phyloP scores from a whole-genome alignment of 2,888 invertebrate species.

The Cryptocephalus primarius region DNA sequence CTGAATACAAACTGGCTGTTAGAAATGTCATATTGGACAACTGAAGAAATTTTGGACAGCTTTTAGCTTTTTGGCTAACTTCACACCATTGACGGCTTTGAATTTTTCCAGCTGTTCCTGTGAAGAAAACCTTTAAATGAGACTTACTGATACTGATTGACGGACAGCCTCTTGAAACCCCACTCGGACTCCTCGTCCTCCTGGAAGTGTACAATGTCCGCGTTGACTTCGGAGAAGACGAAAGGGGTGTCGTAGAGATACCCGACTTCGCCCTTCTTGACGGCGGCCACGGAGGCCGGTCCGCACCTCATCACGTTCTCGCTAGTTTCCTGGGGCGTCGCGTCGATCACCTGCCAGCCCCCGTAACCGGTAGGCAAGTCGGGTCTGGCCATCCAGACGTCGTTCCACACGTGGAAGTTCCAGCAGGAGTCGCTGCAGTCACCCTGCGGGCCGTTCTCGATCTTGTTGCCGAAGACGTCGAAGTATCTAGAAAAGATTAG shows the following conservation, averaged over 20 bases:
- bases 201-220: conserved; percentile 69
- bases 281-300: conserved; percentile 56
- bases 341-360: conserved; percentile 75
- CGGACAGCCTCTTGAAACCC: conserved; percentile 57
- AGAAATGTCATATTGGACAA: not conserved
- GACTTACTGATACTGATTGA: conserved; percentile 59
- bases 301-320: conserved; percentile 50
- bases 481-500: conserved; percentile 40
- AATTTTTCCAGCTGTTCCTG: too few species aligned
- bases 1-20: too few species aligned
- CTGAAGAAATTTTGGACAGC: too few species aligned
- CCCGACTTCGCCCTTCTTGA: conserved; percentile 50
- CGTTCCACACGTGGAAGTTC: conserved; percentile 78
- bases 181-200: conserved; percentile 52
- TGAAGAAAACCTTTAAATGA: too few species aligned
- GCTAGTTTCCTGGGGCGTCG: conserved; percentile 64
- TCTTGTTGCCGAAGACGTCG: conserved; percentile 53
- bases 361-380: conserved; percentile 59
- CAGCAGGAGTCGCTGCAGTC: conserved; percentile 59
- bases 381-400: conserved; percentile 66
- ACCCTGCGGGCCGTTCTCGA: conserved; percentile 56
- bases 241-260: conserved; percentile 64
- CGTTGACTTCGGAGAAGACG: conserved; percentile 67
- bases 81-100: too few species aligned
- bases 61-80: too few species aligned